Evolutionary conservation across 2,888 invertebrate genomes (phyloP).

Genomic region (Eristalis intricaria): DNA sequence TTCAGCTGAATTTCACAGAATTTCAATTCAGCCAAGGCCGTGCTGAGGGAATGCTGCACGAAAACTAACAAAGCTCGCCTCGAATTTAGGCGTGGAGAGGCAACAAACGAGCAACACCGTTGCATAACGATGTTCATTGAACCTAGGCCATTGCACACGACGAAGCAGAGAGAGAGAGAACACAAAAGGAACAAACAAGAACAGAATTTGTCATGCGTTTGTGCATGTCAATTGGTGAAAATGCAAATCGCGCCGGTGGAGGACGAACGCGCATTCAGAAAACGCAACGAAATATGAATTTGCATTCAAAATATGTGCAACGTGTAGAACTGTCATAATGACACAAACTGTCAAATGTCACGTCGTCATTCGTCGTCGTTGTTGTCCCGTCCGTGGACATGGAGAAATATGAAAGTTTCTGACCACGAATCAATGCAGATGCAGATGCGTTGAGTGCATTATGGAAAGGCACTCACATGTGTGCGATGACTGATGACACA

Average conservation of each 20-base stretch:
- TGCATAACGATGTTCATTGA: slow-evolving; percentile 66
- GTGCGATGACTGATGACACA: not conserved
- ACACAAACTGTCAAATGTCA: slow-evolving; percentile 64
- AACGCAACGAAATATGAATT: slow-evolving; percentile 32
- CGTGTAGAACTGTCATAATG: slow-evolving; percentile 70
- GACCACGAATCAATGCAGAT: slow-evolving; percentile 51
- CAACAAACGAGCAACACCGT: not conserved
- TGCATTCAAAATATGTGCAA: slow-evolving; percentile 64
- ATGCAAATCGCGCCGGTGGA: slow-evolving; percentile 18
- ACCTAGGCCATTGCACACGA: slow-evolving; percentile 25
- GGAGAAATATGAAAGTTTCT: slow-evolving; percentile 51
- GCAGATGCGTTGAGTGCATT: slow-evolving; percentile 37
- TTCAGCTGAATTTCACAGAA: not conserved
- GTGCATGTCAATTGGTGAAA: slow-evolving; percentile 25
- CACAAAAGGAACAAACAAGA: slow-evolving; percentile 16
- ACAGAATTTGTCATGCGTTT: slow-evolving; percentile 42
- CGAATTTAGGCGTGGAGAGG: not conserved
- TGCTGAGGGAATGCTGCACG: not conserved
- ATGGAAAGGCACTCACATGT: not conserved
- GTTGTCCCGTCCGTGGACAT: slow-evolving; percentile 16
- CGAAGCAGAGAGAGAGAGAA: slow-evolving; percentile 6
- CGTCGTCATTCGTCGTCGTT: slow-evolving; percentile 17
- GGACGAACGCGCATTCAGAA: slow-evolving; percentile 38
- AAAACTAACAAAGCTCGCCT: not conserved
- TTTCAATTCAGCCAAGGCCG: not conserved